These are phyloP conservation scores for Natator depressus DNA, from an alignment of 2,113 vertebrate genomes.

Conservation along the genomic window DNA sequence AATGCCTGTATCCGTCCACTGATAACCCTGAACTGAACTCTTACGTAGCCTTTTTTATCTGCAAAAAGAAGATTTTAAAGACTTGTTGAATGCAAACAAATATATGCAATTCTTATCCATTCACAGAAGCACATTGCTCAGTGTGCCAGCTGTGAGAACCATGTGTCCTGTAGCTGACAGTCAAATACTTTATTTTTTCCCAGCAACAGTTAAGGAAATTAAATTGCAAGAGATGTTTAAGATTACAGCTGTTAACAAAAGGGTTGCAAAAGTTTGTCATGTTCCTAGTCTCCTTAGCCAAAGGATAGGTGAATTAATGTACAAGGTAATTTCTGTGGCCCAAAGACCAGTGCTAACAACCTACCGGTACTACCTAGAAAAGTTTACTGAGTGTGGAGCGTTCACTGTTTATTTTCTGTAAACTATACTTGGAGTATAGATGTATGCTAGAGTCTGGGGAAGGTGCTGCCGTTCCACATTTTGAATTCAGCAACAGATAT, in stretches of 20 bases:
- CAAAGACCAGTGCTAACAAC: neutral
- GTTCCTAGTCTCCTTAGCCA: neutral
- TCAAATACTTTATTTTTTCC: slow-evolving; percentile 63
- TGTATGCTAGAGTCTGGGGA: slow-evolving; percentile 19
- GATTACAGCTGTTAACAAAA: slow-evolving; percentile 8
- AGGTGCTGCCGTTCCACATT: neutral
- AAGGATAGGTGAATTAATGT: slow-evolving; percentile 13
- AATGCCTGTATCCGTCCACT: slow-evolving; percentile 33
- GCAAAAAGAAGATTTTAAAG: slow-evolving; percentile 63
- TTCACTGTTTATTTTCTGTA: neutral
- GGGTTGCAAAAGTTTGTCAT: slow-evolving; percentile 3
- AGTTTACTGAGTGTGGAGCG: slow-evolving; percentile 18
- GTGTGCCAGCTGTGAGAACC: slow-evolving; percentile 68
- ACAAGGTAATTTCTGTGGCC: neutral
- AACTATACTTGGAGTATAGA: neutral
- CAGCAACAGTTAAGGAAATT: slow-evolving; percentile 56
- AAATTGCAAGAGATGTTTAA: slow-evolving; percentile 32
- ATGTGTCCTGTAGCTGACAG: slow-evolving; percentile 43
- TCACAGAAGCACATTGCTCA: slow-evolving; percentile 65
- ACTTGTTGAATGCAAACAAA: slow-evolving; percentile 75
- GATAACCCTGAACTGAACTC: slow-evolving; percentile 55
- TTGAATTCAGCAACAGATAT: slow-evolving; percentile 23
- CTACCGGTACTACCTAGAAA: neutral
- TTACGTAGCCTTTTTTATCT: slow-evolving; percentile 71
- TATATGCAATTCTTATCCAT: slow-evolving; percentile 79